phyloP scores from a whole-genome alignment of 2,113 vertebrate genomes.

The Fulica atra region DNA sequence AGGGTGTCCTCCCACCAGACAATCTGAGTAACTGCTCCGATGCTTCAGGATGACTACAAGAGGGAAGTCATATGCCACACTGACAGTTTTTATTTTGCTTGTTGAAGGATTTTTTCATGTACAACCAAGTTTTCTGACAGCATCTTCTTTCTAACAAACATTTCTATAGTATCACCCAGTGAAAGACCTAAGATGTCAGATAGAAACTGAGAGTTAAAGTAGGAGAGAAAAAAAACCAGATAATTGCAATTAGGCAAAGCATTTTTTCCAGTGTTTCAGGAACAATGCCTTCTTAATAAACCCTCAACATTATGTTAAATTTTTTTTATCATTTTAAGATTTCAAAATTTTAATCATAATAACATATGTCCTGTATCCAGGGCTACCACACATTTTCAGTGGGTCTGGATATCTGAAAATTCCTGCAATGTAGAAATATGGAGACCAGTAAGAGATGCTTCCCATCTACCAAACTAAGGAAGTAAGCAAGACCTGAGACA shows the following conservation, averaged over 20 bases:
- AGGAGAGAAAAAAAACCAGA: neutral
- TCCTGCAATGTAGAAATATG: neutral
- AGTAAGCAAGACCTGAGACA: neutral
- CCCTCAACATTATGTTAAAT: neutral
- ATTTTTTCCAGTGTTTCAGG: neutral
- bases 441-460: neutral
- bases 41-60: neutral
- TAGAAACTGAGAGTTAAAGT: neutral
- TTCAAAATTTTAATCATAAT: neutral
- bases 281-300: neutral
- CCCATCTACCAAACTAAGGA: neutral
- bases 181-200: neutral
- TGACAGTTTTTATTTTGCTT: neutral
- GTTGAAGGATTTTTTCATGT: neutral
- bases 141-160: neutral
- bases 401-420: neutral
- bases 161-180: neutral
- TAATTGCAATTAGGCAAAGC: neutral
- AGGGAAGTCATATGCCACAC: slow-evolving; percentile 23
- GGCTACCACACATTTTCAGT: neutral
- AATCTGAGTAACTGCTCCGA: slow-evolving; percentile 19
- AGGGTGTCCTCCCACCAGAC: slow-evolving; percentile 40
- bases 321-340: neutral
- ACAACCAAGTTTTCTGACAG: neutral
- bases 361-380: neutral